Percentiles rank a stretch among this genome's conserved stretches.
Conservation (phyloP, 1,140 invertebrate species). For the Drosophila virilis region DNA sequence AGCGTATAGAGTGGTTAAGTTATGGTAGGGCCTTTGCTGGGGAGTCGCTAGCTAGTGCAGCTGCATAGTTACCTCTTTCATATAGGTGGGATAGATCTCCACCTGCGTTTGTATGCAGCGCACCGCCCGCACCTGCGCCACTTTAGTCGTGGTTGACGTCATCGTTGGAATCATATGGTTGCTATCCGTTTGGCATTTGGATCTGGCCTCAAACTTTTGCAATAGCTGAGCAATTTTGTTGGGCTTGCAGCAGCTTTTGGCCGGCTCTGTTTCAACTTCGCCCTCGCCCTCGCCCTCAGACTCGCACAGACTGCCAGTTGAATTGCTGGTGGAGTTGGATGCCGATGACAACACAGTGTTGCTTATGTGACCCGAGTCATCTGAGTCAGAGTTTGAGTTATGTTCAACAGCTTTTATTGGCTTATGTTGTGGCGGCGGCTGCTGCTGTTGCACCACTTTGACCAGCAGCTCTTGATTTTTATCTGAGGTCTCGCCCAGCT, state of each 20-base stretch:
- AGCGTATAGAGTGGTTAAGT: slow-evolving; percentile 8
- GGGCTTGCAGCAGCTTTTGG: slow-evolving; percentile 42
- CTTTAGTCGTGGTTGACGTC: slow-evolving; percentile 32
- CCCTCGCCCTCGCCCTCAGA: slow-evolving; percentile 53
- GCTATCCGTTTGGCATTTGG: slow-evolving; percentile 30
- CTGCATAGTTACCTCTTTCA: slow-evolving; percentile 84
- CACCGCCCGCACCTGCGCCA: slow-evolving; percentile 76
- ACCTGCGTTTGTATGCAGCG: slow-evolving; percentile 78
- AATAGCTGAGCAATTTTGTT: slow-evolving; percentile 67
- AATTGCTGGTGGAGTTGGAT: slow-evolving; percentile 63
- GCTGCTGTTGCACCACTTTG: slow-evolving; percentile 62
- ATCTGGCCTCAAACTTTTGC: slow-evolving; percentile 71
- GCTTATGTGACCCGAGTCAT: slow-evolving; percentile 91
- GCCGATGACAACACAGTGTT: slow-evolving; percentile 83
- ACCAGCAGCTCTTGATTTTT: slow-evolving; percentile 75
- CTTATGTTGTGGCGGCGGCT: slow-evolving; percentile 22
- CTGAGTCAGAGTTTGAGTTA: slow-evolving; percentile 85
- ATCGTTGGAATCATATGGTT: slow-evolving; percentile 4
- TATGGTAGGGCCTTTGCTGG: slow-evolving; percentile 29
- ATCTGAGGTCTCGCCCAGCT: slow-evolving; percentile 77
- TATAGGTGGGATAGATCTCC: slow-evolving; percentile 81
- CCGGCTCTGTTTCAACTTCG: neutral
- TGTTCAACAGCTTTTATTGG: slow-evolving; percentile 44
- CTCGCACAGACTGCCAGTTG: slow-evolving; percentile 68
- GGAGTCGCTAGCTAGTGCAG: slow-evolving; percentile 61